Percentiles rank a stretch among this genome's conserved stretches.
These are phyloP conservation scores for Zoanthus solanderi DNA, from an alignment of 92 coral and sea anemone species.

Conservation along the genomic window DNA sequence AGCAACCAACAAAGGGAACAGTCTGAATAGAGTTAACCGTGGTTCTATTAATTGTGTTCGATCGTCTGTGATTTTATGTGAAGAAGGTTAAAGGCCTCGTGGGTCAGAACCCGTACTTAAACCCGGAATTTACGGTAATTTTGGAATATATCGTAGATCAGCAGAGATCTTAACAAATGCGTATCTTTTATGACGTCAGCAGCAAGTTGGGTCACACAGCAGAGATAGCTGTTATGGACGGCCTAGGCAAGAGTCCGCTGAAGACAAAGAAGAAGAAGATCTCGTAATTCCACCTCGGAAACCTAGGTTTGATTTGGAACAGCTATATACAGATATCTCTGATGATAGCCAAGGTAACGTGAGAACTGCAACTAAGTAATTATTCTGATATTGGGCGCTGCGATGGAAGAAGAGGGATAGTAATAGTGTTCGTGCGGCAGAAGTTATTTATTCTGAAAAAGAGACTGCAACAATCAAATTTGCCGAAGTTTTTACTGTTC, in stretches of 20 bases:
- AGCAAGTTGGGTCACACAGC: background rate
- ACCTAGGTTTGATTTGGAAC: conserved; percentile 6
- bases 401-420: background rate
- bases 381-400: background rate
- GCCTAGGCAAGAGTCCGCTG: background rate
- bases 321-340: background rate
- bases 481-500: background rate
- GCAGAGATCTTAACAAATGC: background rate
- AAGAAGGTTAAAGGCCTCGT: background rate
- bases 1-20: background rate
- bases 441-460: background rate
- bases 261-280: background rate
- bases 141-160: background rate
- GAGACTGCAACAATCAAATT: background rate
- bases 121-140: background rate
- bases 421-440: background rate
- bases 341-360: conserved; percentile 17
- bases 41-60: background rate
- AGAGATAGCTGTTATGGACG: background rate
- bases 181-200: background rate
- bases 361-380: background rate
- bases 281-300: background rate
- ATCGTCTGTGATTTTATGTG: background rate
- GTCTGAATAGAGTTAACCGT: background rate
- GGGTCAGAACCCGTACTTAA: background rate